A percentile compares a stretch with the other conserved stretches of the same genome.
These are phyloP conservation scores for Desoria tigrina DNA, from an alignment of 2,888 invertebrate genomes.

Conservation along the genomic window DNA sequence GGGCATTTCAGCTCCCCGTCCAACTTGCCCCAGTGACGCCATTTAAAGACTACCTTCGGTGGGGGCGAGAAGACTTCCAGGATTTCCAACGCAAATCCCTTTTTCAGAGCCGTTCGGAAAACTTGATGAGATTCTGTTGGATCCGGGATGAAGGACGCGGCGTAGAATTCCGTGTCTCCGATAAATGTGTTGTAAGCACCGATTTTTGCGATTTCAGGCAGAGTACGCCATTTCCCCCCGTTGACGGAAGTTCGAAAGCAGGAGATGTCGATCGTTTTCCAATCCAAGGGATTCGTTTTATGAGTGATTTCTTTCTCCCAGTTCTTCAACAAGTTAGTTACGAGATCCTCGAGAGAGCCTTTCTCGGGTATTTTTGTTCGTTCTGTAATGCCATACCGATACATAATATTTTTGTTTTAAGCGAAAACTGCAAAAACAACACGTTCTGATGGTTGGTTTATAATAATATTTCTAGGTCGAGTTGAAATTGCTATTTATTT, in stretches of 20 bases:
- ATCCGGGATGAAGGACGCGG: constrained; percentile 45
- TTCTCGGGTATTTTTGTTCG: constrained; percentile 48
- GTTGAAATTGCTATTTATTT: no score
- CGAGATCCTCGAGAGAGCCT: constrained; percentile 55
- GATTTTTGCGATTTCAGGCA: constrained; percentile 21
- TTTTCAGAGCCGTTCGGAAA: constrained; percentile 39
- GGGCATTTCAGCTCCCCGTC: no score
- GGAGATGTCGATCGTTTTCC: constrained; percentile 33
- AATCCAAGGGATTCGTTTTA: constrained; percentile 49
- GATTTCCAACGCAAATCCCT: constrained; percentile 46
- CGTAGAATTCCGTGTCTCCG: constrained; percentile 53
- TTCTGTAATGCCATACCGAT: no score
- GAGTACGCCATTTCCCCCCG: constrained; percentile 20
- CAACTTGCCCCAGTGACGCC: constrained; percentile 57
- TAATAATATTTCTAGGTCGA: no score
- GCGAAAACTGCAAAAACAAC: no score
- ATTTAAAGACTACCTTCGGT: constrained; percentile 54
- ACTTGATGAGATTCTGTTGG: constrained; percentile 52
- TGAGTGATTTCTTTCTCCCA: constrained; percentile 57
- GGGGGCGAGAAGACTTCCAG: constrained; percentile 51
- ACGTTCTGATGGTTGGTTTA: no score
- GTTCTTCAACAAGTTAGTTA: constrained; percentile 56
- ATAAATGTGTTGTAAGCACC: constrained; percentile 55
- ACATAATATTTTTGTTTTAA: no score
- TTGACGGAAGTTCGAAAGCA: constrained; percentile 33